Base-by-base conservation (phyloP, 2,797 vertebrate species). In the Typhlichthys eigenmanni region DNA sequence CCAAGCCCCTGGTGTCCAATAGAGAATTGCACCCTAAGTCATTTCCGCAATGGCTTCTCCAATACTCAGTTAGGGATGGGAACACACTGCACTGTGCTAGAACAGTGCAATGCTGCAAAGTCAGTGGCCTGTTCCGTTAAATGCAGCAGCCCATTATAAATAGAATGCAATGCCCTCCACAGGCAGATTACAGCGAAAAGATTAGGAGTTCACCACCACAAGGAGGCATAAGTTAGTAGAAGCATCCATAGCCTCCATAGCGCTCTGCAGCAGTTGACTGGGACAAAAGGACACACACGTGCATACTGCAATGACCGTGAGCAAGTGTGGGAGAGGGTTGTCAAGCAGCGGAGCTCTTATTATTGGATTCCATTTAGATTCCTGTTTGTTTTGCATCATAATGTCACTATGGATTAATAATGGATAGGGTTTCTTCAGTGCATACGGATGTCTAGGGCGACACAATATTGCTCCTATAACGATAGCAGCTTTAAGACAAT, bases 91-190 rank as follows among this genome's bases (percentile, higher is more conserved):
- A 8, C 7, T 38, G 8, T 38, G 34, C 34, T 38, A 38, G 7
- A 38, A 57, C 69, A 59, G 63, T 54, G 59, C 63, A 61, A 51
- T 78, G 69, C 74, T 85, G 84, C 76, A 85, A 73, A 85, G 78
- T 82, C 77, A 74, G 72, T 79, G 76, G 66, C 72, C 59, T 72
- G 68, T 43, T 63, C 80, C 77, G 80, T 83, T 84, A 82, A 86
- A 86, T 78, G 81, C 81, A 82, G 78, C 69, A 81, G 75, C 81
- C 85, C 75, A 85, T 89, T 87, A 87, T 85, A 85, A 86, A 87
- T 87, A 85, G 85, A 84, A 82, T 76, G 67, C 68, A 71, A 82
- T 86, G 82, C 81, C 69, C 56, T 78, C 78, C 78, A 80, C 64
- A 57, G 85, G 83, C 81, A 5, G 59, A 74, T 72, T 71, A 64